These are phyloP conservation scores for Ptiloglossa arizonensis DNA, from an alignment of 1,140 invertebrate genomes.

Conservation along the genomic window DNA sequence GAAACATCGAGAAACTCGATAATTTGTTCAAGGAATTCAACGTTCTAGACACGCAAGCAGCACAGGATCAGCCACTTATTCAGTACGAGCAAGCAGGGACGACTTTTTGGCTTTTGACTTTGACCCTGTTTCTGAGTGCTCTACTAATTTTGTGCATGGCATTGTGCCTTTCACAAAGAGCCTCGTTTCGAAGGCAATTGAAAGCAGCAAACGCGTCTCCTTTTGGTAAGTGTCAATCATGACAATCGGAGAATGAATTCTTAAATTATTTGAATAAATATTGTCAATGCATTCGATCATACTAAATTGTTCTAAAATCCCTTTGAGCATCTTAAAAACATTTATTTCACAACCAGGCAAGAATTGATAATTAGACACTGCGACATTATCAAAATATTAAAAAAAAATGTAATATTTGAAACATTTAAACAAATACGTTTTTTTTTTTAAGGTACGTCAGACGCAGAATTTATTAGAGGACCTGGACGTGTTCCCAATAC, in stretches of 20 bases:
- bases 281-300: no score
- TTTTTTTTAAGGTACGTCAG: constrained; percentile 81
- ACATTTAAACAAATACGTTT: neutral
- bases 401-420: neutral
- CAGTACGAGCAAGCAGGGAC: constrained; percentile 79
- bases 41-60: constrained; percentile 93
- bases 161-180: constrained; percentile 91
- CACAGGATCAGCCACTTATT: constrained; percentile 86
- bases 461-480: constrained; percentile 88
- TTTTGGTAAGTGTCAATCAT: constrained; percentile 86
- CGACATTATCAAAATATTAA: no score
- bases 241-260: neutral
- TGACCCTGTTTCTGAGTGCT: constrained; percentile 89
- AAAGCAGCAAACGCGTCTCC: constrained; percentile 96
- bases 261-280: neutral
- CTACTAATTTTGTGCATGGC: constrained; percentile 90
- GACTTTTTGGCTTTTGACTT: constrained; percentile 90
- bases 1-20: constrained; percentile 95
- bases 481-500: constrained; percentile 93
- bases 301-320: no score
- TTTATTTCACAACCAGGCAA: neutral
- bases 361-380: no score
- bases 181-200: constrained; percentile 92
- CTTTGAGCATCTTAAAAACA: neutral
- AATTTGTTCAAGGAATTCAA: constrained; percentile 95